Evolutionary conservation across 2,888 invertebrate genomes (phyloP).

Genomic region (Microchrysa polita): DNA sequence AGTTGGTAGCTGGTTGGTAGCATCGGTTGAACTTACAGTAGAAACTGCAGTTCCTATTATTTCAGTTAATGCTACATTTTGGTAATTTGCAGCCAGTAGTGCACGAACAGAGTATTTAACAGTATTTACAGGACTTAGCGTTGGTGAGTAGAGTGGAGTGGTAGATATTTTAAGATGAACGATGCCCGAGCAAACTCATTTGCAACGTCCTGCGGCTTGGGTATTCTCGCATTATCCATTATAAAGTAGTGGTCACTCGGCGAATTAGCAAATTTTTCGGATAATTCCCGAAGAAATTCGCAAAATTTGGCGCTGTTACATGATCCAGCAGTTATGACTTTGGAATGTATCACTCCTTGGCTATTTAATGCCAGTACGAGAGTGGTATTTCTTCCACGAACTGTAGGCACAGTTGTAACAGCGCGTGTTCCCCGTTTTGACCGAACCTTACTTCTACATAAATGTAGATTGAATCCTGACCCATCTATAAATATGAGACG

Average conservation of each 20-base stretch:
- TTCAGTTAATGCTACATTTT: not conserved
- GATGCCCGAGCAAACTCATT: not conserved
- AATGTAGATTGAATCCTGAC: conserved; percentile 30
- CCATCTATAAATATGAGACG: conserved; percentile 31
- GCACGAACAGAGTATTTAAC: not conserved
- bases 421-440: not conserved
- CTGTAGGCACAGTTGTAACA: not conserved
- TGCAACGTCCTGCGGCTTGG: not conserved
- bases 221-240: not conserved
- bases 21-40: not conserved
- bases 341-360: not conserved
- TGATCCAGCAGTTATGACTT: not conserved
- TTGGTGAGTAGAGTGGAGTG: not conserved
- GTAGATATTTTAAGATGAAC: not conserved
- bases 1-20: not conserved
- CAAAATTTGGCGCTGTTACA: not conserved
- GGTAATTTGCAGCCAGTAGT: not conserved
- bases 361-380: not conserved
- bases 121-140: not conserved
- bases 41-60: not conserved
- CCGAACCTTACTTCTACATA: conserved; percentile 21
- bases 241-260: not conserved
- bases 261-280: not conserved
- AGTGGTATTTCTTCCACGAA: not conserved
- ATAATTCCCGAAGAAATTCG: not conserved